Conservation (phyloP, 2,888 invertebrate genomes). For the Venusia cambrica region DNA sequence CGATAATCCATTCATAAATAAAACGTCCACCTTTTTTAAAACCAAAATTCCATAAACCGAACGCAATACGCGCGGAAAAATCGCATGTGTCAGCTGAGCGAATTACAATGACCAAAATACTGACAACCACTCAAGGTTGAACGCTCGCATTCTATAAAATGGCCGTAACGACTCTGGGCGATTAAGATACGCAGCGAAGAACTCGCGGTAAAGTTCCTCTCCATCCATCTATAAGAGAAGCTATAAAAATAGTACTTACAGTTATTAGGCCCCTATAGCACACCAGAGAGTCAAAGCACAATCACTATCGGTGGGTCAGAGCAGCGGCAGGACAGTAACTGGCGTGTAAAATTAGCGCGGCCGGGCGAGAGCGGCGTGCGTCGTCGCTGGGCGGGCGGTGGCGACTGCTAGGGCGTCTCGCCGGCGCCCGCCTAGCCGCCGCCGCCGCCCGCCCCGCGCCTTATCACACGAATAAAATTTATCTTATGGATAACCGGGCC, state of each 20-base stretch:
- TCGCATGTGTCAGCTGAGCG: constrained; percentile 48
- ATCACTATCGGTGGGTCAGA: constrained; percentile 66
- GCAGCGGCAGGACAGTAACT: constrained; percentile 52
- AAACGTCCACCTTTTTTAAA: constrained; percentile 45
- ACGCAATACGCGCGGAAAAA: constrained; percentile 38
- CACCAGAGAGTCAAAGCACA: constrained; percentile 50
- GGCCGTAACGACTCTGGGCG: constrained; percentile 61
- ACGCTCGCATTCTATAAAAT: constrained; percentile 65
- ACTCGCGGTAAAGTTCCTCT: constrained; percentile 44
- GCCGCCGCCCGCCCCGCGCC: constrained; percentile 63
- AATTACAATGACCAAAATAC: constrained; percentile 68
- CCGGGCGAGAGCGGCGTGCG: constrained; percentile 48
- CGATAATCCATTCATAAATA: constrained; percentile 45
- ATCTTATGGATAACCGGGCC: constrained; percentile 74
- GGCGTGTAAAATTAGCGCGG: constrained; percentile 68
- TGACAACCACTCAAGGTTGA: constrained; percentile 67
- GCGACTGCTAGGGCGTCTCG: constrained; percentile 65
- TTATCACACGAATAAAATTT: constrained; percentile 77
- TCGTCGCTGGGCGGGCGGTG: constrained; percentile 54
- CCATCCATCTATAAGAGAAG: constrained; percentile 12
- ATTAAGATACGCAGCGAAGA: constrained; percentile 60
- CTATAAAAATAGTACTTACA: constrained; percentile 49
- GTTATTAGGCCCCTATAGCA: constrained; percentile 36
- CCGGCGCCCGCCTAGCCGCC: constrained; percentile 65
- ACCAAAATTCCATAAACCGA: constrained; percentile 27